Conservation (phyloP, 2,113 vertebrate genomes). For the Pionites leucogaster region DNA sequence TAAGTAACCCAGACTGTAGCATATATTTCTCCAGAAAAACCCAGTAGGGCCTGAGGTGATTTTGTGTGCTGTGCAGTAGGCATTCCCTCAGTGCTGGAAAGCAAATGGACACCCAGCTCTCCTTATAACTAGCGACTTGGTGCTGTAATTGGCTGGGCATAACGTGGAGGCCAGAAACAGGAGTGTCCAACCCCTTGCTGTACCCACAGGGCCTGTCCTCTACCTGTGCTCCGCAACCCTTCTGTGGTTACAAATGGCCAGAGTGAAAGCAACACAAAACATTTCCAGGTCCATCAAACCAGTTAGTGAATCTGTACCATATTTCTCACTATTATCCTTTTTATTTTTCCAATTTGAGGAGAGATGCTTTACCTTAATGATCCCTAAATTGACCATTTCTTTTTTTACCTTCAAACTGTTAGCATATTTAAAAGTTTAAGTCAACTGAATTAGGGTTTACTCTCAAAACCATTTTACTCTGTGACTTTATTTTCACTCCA, state of each 20-base stretch:
- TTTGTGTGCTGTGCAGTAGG: neutral
- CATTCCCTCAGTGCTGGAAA: neutral
- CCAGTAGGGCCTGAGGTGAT: neutral
- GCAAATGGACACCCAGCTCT: neutral
- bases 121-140: neutral
- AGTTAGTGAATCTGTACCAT: neutral
- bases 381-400: neutral
- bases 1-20: neutral
- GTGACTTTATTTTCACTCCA: neutral
- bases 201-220: neutral
- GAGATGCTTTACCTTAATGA: neutral
- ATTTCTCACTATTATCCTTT: neutral
- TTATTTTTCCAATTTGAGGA: neutral
- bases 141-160: neutral
- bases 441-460: neutral
- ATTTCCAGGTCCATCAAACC: neutral
- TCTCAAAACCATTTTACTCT: neutral
- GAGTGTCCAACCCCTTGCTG: neutral
- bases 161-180: neutral
- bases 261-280: neutral
- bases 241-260: neutral
- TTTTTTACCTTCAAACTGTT: neutral
- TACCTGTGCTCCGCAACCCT: neutral
- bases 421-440: neutral
- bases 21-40: constrained; percentile 11